Evolutionary conservation across 2,888 invertebrate genomes (phyloP).

Genomic region (Limnephilus lunatus): DNA sequence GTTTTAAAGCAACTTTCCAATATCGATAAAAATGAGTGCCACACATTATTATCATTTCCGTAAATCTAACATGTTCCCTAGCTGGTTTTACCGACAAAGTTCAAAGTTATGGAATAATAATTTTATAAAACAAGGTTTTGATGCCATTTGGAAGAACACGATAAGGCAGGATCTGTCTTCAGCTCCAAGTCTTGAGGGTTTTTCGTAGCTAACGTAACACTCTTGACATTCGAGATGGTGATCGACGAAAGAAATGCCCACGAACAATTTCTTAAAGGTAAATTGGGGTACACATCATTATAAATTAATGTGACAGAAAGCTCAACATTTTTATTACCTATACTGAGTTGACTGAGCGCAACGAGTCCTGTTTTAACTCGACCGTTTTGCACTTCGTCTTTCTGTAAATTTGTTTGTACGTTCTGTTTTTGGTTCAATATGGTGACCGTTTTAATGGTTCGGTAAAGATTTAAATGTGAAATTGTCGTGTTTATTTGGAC

Average conservation of each 20-base stretch:
- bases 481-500: too few relatives aligned
- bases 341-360: too few relatives aligned
- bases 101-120: not conserved
- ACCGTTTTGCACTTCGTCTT: too few relatives aligned
- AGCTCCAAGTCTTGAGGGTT: not conserved
- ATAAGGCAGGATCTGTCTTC: slow-evolving; percentile 23
- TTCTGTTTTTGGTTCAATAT: too few relatives aligned
- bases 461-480: too few relatives aligned
- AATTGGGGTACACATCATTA: not conserved
- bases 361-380: too few relatives aligned
- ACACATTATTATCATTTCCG: not conserved
- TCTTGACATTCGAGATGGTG: not conserved
- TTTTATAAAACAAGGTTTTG: not conserved
- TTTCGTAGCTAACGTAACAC: not conserved
- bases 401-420: too few relatives aligned
- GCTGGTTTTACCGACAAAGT: not conserved
- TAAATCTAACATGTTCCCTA: not conserved
- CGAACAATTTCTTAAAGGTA: not conserved
- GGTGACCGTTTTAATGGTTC: too few relatives aligned
- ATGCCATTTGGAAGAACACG: not conserved
- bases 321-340: not conserved
- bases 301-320: not conserved
- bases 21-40: not conserved
- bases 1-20: not conserved
- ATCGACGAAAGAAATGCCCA: not conserved